Evolutionary conservation across 2,797 vertebrate genomes (phyloP).

Genomic region (Falco concolor): DNA sequence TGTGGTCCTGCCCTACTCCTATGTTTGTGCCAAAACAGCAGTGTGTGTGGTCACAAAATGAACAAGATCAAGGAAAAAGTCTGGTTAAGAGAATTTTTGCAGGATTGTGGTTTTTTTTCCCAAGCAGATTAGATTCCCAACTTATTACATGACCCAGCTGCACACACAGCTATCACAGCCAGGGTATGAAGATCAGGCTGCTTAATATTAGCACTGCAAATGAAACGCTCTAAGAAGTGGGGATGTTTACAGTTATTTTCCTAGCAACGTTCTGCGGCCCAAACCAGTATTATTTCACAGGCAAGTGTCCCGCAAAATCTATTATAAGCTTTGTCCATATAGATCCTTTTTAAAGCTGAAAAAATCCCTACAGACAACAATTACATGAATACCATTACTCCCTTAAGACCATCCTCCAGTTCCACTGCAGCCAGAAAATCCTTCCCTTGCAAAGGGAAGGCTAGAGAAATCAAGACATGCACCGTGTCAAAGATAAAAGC

Average conservation of each 20-base stretch:
- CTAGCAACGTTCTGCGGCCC: neutral
- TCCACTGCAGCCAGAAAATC: neutral
- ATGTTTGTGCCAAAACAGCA: neutral
- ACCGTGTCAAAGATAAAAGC: neutral
- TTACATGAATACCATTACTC: neutral
- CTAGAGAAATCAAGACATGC: neutral
- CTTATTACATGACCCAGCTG: neutral
- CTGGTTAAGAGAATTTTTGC: neutral
- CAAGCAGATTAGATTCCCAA: neutral
- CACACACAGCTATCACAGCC: neutral
- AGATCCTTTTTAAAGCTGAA: neutral
- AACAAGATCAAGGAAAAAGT: neutral
- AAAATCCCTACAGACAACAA: neutral
- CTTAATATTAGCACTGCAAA: neutral
- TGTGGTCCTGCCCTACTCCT: neutral
- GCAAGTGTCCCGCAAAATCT: neutral
- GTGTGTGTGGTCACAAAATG: slow-evolving; percentile 1
- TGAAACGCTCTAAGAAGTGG: neutral
- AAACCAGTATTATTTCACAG: neutral
- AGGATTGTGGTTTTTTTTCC: neutral
- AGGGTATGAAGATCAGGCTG: neutral
- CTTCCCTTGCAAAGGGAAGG: neutral
- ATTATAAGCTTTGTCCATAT: neutral
- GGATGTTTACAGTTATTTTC: neutral
- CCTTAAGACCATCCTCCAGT: neutral